Base-by-base conservation (phyloP, 2,888 invertebrate genomes). In the Calephelis perditalis region DNA sequence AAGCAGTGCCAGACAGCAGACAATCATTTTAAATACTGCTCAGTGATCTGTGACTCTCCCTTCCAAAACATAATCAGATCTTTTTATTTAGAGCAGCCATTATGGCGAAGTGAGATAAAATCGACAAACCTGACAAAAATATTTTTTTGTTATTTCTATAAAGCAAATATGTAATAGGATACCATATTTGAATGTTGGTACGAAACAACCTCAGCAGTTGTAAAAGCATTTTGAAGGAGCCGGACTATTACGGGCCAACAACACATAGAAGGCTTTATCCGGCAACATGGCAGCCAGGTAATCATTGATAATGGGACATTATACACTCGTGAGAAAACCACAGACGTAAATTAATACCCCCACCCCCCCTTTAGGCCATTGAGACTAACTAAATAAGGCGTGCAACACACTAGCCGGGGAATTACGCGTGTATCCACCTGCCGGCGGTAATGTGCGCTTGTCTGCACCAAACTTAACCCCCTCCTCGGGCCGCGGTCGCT, bases 221-320 rank as follows among this genome's bases (percentile, higher is more conserved):
- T 49, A 49, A 49, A 49, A 49, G 49, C 49, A 49, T 49, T 49
- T 49, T 26, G 49, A 26, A 49, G 5, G 3, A 26, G 59, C 11
- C 44, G 46, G 52, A 52, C 15, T 37, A 52, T 36, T 37, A 35
- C 37, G 26, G 55, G 35, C 15, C 46, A 10, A 40, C 11, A 45
- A 52, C 26, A 55, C 46, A 55, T 56, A 57, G 47, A 49, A 49
- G 59, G 57, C 55, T 62, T 58, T 55, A 46, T 45, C 47, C 62
- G 44, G 44, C 60, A 60, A 63, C 59, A 62, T 62, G 65, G 62
- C 61, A 61, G 64, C 61, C 66, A 62, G 69, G 70, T 67, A 73
- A 75, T 75, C 72, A 75, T 76, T 74, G 75, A 77, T 77, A 79
- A 77, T 76, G 77, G 74, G 68, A 71, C 74, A 78, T 75, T 75